A percentile compares a stretch with the other conserved stretches of the same genome.
phyloP scores from a whole-genome alignment of 2,113 vertebrate species.

The Macquaria ambigua region DNA sequence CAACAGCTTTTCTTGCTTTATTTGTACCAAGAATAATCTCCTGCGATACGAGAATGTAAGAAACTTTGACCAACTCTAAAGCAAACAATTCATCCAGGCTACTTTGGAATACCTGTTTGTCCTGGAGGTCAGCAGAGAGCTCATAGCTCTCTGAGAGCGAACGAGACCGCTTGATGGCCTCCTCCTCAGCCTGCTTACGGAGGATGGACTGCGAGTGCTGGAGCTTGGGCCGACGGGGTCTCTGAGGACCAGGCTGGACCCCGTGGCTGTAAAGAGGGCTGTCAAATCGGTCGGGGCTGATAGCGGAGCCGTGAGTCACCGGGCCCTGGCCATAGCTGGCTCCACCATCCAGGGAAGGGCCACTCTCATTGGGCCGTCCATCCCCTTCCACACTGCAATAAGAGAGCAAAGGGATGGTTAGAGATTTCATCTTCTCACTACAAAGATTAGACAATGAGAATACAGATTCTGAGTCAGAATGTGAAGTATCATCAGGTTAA shows the following conservation, averaged over 20 bases:
- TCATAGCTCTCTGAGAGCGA: slow-evolving; percentile 99
- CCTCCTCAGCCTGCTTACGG: slow-evolving; percentile 97
- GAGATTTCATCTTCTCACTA: not conserved
- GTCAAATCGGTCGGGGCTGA: slow-evolving; percentile 94
- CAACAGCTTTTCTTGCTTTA: not conserved
- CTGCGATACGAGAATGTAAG: not conserved
- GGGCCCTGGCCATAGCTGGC: slow-evolving; percentile 89
- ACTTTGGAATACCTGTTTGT: slow-evolving; percentile 92
- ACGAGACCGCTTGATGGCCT: slow-evolving; percentile 96
- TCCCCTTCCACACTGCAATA: slow-evolving; percentile 94
- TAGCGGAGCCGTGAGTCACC: slow-evolving; percentile 89
- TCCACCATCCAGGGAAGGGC: slow-evolving; percentile 90
- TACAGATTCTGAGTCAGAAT: not conserved
- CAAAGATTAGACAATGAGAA: not conserved
- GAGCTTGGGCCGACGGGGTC: slow-evolving; percentile 92
- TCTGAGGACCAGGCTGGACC: slow-evolving; percentile 89
- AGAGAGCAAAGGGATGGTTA: slow-evolving; percentile 30
- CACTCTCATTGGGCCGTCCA: slow-evolving; percentile 89
- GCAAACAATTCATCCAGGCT: not conserved
- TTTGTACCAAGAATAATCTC: not conserved
- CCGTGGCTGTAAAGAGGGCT: slow-evolving; percentile 87
- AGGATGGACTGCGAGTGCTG: slow-evolving; percentile 97
- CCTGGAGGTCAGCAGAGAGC: slow-evolving; percentile 98
- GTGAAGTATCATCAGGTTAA: slow-evolving; percentile 22
- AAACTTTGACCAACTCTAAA: not conserved